Base-by-base conservation (phyloP, 2,113 vertebrate genomes). In the Albula glossodonta region DNA sequence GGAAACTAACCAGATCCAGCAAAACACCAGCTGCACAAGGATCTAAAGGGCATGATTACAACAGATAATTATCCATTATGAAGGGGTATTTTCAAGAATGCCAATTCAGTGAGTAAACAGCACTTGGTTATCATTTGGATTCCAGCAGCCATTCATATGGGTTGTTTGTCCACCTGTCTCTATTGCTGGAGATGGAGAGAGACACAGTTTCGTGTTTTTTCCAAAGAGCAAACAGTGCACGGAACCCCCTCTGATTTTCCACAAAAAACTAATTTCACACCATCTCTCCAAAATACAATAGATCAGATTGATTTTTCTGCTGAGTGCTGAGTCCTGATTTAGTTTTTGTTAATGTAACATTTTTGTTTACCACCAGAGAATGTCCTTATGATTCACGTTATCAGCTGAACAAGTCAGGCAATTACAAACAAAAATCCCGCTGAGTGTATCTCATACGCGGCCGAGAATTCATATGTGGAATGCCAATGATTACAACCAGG, bases 301-400 rank as follows among this genome's bases (percentile, higher is more conserved):
- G 78, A 81, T n/a, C 48, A 81, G 78, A 81, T 85, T 81, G 48
- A 80, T 74, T 74, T 81, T 85, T 51, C 81, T 31, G 84, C 57
- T 15, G 19, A 13, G 57, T 60, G 17, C 57, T 12, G 63, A 74
- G 70, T n/a, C 2, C n/a, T 74, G 70, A 74, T 74, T 74, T 74
- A 2, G 70, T 4, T 7, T 70, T 70, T 15, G 84, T 60, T 53
- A 22, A 86, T 80, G 53, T 25, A n/a, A 63, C 84, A 85, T 74
- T 85, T 81, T 3, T 85, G 78, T 85, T 85, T 85, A 66, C 84
- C 17, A 53, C 56, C 51, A 41, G 53, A 80, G 57, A 86, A 80
- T 81, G 60, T 66, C 49, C 84, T 81, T 56, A 56, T 81, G 31
- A 86, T 86, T 86, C 50, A 51, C 31, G 49, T 86, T 81, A 81